phyloP scores from a whole-genome alignment of 2,113 vertebrate genomes.

The Siphamia tubifer region DNA sequence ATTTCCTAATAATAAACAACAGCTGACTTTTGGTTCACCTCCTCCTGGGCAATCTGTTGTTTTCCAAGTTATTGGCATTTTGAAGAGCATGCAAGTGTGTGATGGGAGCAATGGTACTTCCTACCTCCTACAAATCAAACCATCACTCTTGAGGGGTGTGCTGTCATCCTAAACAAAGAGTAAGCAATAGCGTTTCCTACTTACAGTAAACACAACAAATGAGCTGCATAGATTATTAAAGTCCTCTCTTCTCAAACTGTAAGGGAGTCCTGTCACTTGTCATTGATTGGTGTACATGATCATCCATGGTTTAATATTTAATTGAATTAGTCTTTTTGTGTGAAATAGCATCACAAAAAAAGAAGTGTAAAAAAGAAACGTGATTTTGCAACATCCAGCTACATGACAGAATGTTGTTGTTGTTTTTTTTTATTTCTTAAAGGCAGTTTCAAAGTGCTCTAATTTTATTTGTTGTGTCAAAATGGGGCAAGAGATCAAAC shows the following conservation, averaged over 20 bases:
- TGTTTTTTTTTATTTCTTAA: neutral
- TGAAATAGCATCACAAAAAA: conserved; percentile 13
- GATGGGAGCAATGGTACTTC: conserved; percentile 28
- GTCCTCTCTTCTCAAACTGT: conserved; percentile 1
- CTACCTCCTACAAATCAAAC: conserved; percentile 57
- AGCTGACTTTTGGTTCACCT: conserved; percentile 48
- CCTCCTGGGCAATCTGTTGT: conserved; percentile 59
- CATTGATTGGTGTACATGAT: conserved; percentile 41
- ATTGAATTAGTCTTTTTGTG: conserved; percentile 16
- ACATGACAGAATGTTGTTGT: conserved; percentile 3
- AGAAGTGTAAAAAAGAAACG: neutral
- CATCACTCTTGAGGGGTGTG: conserved; percentile 24
- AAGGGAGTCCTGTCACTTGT: conserved; percentile 27
- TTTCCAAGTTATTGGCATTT: conserved; percentile 63
- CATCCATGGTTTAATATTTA: conserved; percentile 26
- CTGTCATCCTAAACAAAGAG: conserved; percentile 64
- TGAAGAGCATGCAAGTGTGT: conserved; percentile 37
- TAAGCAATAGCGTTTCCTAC: conserved; percentile 29
- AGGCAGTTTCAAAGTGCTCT: neutral
- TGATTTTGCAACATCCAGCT: neutral
- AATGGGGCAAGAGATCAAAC: conserved; percentile 59
- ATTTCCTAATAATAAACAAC: conserved; percentile 55
- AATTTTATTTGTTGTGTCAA: conserved; percentile 21
- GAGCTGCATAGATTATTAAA: conserved; percentile 15
- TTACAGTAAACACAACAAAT: conserved; percentile 4